phyloP scores from a whole-genome alignment of 2,113 vertebrate genomes.

The Microtus ochrogaster region DNA sequence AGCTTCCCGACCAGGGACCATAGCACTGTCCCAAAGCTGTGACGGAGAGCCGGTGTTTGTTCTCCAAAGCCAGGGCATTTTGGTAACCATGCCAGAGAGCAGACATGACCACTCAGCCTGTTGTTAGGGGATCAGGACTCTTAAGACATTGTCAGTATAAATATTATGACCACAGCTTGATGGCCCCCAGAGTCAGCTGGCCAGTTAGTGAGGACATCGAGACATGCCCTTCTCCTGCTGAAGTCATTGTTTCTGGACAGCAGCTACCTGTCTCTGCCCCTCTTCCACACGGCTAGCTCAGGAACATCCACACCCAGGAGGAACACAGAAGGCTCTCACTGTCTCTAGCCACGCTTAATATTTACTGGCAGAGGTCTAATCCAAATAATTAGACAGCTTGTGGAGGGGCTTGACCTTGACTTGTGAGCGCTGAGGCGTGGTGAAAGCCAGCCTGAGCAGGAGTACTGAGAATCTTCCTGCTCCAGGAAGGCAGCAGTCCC shows the following conservation, averaged over 20 bases:
- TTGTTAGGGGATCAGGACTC: not conserved
- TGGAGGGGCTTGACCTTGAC: constrained; percentile 42
- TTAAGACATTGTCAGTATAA: not conserved
- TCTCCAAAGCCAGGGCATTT: not conserved
- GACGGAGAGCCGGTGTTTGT: not conserved
- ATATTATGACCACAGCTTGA: not conserved
- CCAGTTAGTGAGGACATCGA: not conserved
- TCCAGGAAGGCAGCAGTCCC: not conserved
- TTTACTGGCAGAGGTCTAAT: constrained; percentile 9
- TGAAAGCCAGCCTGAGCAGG: constrained; percentile 9
- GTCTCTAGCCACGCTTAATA: constrained; percentile 1
- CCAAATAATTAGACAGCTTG: constrained; percentile 6
- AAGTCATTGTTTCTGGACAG: constrained; percentile 11
- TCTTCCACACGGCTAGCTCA: not conserved
- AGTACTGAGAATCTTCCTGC: not conserved
- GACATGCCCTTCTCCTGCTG: not conserved
- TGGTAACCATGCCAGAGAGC: not conserved
- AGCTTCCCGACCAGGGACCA: not conserved
- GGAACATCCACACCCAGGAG: not conserved
- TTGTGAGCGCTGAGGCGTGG: not conserved
- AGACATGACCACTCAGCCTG: not conserved
- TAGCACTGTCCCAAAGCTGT: not conserved
- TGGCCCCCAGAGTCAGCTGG: not conserved
- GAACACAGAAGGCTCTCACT: not conserved
- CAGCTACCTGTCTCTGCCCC: not conserved